Conservation (phyloP, 35 echinoderm and acorn worm species). For the Holothuria glaberrima region DNA sequence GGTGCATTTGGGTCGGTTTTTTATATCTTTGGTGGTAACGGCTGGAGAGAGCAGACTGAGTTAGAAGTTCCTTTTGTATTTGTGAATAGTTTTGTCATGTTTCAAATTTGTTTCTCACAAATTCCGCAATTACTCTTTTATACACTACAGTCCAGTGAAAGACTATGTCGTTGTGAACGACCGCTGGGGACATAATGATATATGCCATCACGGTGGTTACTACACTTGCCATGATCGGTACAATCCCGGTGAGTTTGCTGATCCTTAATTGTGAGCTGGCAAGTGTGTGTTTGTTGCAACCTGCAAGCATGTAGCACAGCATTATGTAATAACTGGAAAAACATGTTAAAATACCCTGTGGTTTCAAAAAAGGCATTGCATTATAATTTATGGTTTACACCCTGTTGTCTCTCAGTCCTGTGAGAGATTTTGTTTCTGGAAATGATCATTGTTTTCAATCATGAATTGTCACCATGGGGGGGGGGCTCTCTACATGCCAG, state of each 20-base stretch:
- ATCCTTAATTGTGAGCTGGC: too few relatives aligned
- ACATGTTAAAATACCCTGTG: too few relatives aligned
- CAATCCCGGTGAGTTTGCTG: conserved; percentile 57
- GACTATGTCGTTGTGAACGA: conserved; percentile 71
- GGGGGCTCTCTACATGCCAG: conserved; percentile 75
- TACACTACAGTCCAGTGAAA: conserved; percentile 65
- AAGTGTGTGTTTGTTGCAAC: too few relatives aligned
- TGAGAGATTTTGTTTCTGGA: conserved; percentile 71
- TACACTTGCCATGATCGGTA: conserved; percentile 65
- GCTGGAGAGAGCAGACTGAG: too few relatives aligned
- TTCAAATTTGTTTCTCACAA: too few relatives aligned
- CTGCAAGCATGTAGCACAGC: too few relatives aligned
- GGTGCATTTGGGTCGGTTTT: too few relatives aligned
- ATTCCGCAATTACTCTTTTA: not conserved
- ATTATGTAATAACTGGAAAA: too few relatives aligned
- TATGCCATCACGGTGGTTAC: conserved; percentile 64
- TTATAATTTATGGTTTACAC: not conserved
- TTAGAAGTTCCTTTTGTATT: too few relatives aligned
- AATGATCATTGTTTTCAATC: conserved; percentile 76
- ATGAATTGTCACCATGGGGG: conserved; percentile 76
- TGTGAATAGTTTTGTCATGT: too few relatives aligned
- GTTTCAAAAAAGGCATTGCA: too few relatives aligned
- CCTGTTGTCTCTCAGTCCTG: conserved; percentile 33
- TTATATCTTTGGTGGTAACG: too few relatives aligned
- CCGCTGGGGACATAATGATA: conserved; percentile 47